Evolutionary conservation across 1,140 invertebrate species (phyloP), one percentile per base, ranked within the genome.

Genomic region (Bicyclus anynana): DNA sequence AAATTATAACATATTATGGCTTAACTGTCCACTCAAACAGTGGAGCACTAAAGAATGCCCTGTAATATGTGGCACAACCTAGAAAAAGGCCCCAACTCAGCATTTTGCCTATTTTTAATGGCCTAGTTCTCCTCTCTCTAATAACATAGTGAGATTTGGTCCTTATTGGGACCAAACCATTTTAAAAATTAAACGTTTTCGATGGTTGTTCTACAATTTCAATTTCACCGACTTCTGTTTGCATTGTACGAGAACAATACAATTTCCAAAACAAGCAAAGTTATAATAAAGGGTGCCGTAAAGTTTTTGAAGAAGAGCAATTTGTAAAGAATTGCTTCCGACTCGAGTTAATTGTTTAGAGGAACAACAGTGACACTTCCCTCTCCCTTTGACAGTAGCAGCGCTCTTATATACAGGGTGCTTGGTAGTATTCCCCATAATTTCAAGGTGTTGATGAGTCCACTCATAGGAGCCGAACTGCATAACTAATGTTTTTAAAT

Each of bases 231-330:
- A 47, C 44, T 47, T 55, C 29, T 40, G 53, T 55, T 40, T 48
- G 33, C 10, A 55, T 53, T 44, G 44, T 55, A 35, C 6, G 18
- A 9, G 53, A 55, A 55, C 53, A 55, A 55, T 55, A 55, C 48
- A 55, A 55, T 55, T 59, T 59, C 50, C 46, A 53, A 59, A 59
- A 59, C 50, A 59, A 59, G 50, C 56, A 46, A 55, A 55, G 40
- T 53, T 57, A 37, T 44, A 53, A 59, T 59, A 53, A 59, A 53
- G 56, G 35, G 49, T 18, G 26, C 44, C 50, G 38, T 42, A 33
- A 59, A 59, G 56, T 59, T 48, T 59, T 51, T 59, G 50, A 38
- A 59, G 50, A 59, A 53, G 56, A 40, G 18, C 50, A 51, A 59
- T 59, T 59, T 59, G 40, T 53, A 59, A 59, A 59, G 56, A 59